A percentile compares a stretch with the other conserved stretches of the same genome.
Evolutionary conservation across 2,113 vertebrate genomes (phyloP).

Genomic region (Rostratula benghalensis): DNA sequence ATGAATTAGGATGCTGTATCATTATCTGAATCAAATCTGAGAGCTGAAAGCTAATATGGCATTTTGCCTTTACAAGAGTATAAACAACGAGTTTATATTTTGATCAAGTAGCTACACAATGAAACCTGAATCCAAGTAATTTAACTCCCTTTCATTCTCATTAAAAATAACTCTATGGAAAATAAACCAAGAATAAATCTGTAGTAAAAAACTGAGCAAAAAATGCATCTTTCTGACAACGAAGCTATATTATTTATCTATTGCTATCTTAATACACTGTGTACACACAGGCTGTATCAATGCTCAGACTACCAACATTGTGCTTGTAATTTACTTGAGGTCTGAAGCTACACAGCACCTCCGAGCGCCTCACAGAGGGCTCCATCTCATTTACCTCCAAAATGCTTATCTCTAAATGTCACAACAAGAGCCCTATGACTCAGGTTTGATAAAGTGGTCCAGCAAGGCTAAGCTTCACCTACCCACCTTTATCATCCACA

Average conservation of each 20-base stretch:
- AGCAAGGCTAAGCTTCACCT: not conserved
- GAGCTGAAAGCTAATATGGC: conserved; percentile 16
- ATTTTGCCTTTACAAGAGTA: not conserved
- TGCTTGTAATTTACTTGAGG: not conserved
- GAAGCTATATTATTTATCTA: not conserved
- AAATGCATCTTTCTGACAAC: conserved; percentile 14
- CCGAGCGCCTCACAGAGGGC: not conserved
- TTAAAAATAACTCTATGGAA: conserved; percentile 18
- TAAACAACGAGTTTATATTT: conserved; percentile 29
- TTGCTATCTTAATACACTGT: not conserved
- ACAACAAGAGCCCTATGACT: not conserved
- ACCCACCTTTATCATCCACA: not conserved
- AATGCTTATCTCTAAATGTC: not conserved
- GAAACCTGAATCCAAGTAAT: conserved; percentile 42
- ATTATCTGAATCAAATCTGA: conserved; percentile 48
- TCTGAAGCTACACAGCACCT: not conserved
- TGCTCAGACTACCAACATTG: not conserved
- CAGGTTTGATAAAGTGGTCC: not conserved
- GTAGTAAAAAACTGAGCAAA: not conserved
- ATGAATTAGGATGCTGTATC: conserved; percentile 39
- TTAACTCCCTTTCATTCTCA: conserved; percentile 34
- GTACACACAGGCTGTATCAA: not conserved
- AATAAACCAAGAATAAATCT: conserved; percentile 37
- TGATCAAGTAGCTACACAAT: conserved; percentile 46
- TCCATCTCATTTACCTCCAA: conserved; percentile 9